Evolutionary conservation across 1,140 invertebrate species (phyloP), one percentile per base, ranked within the genome.

Genomic region (Nasonia longicornis): DNA sequence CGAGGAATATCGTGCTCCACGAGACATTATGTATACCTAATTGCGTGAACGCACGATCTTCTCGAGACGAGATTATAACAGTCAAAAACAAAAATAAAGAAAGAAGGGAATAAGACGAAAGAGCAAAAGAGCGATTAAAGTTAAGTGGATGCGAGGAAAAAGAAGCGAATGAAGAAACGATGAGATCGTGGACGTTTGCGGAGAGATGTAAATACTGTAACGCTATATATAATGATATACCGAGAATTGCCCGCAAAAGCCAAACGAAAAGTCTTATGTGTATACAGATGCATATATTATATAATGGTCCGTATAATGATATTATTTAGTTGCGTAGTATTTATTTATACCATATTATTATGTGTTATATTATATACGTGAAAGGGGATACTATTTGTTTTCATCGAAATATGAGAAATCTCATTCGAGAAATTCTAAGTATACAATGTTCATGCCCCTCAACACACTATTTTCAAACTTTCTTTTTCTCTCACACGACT

Each of bases 201-300:
- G 86, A 86, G 82, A 80, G 82, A 80, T 90, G 89, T 90, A 90
- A 82, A 89, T 89, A 91, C 87, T 86, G 86, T 87, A 87, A 84
- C 70, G 80, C 84, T 85, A 82, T 82, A 42, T 42, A 78, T 82
- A 78, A 82, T 84, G 82, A 85, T 83, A 85, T 86, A 85, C 79
- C 82, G 81, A 26, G 26, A 85, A 85, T 84, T 84, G 87, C 85
- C 85, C 86, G 87, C 85, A 86, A 86, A 88, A 85, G 84, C 85
- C 85, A 88, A 87, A 87, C 86, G 83, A 85, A 87, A 86, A 84
- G 82, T 83, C 82, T 82, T 84, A 83, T 80, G 76, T 73, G 82
- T 82, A 83, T 42, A 74, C 45, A 74, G 72, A 74, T 52, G 83
- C 83, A 85, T 85, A 83, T 72, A 84, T 67, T 72, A 84, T 67